Conservation (phyloP, 2,113 vertebrate species). For the Xiphophorus couchianus region DNA sequence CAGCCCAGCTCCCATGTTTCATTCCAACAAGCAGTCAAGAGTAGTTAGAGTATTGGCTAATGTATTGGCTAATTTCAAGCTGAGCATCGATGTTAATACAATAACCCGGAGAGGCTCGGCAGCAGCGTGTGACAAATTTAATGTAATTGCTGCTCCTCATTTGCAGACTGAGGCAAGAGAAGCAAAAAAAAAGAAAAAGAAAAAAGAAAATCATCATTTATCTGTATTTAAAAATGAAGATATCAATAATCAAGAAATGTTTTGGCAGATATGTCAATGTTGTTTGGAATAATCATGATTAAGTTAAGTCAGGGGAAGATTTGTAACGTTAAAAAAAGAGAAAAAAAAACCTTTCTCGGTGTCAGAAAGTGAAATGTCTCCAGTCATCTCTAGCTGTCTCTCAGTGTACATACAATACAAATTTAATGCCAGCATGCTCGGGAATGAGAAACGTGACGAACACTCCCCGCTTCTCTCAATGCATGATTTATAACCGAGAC, state of each 20-base stretch:
- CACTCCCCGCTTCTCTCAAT: slow-evolving; percentile 53
- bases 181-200: slow-evolving; percentile 17
- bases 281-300: slow-evolving; percentile 43
- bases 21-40: slow-evolving; percentile 49
- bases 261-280: slow-evolving; percentile 45
- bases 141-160: slow-evolving; percentile 70
- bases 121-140: slow-evolving; percentile 74
- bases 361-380: slow-evolving; percentile 50
- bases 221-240: slow-evolving; percentile 46
- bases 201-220: slow-evolving; percentile 16
- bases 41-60: slow-evolving; percentile 72
- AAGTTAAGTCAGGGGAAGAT: slow-evolving; percentile 45
- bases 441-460: slow-evolving; percentile 70
- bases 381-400: slow-evolving; percentile 24
- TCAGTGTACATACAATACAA: slow-evolving; percentile 58
- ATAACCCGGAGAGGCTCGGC: slow-evolving; percentile 67
- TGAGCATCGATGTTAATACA: slow-evolving; percentile 75
- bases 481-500: slow-evolving; percentile 70
- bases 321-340: neutral
- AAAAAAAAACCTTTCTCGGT: neutral
- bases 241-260: slow-evolving; percentile 32
- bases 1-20: slow-evolving; percentile 35
- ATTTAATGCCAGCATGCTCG: slow-evolving; percentile 70
- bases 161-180: slow-evolving; percentile 47
- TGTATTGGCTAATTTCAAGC: slow-evolving; percentile 62